Base-by-base conservation (phyloP, 2,113 vertebrate species). In the Grallaria varia region DNA sequence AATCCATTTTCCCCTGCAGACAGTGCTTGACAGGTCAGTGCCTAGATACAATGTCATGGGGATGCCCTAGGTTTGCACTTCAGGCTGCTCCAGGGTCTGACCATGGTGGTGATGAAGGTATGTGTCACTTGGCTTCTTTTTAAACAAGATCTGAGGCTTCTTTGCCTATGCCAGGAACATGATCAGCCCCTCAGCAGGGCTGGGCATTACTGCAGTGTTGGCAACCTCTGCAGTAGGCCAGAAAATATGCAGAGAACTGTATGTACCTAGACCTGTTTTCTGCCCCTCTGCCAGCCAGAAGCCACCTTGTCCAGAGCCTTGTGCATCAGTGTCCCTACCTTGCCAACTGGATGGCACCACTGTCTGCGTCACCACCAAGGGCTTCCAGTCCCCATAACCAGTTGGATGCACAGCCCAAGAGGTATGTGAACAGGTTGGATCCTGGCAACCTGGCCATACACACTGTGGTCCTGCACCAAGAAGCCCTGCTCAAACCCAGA, bases 271-370 rank as follows among this genome's bases (percentile, higher is more conserved):
- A 59, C 59, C 39, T 25, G 3, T 63, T 75, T 72, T 79, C 90
- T 82, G 42, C 9, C 27, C 33, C 9, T 90, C 18, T 0, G 4
- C 17, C 69, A 78, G 56, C 31, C 50, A n/a, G n/a, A 52, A 35
- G 17, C 28, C 1, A 2, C 69, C 4, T 22, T 62, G 39, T 21
- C 5, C 55, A 90, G 50, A 71, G 55, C 33, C 44, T 52, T 9
- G 15, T n/a, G 45, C 0, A 0, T 27, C 40, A 2, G n/a, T 4
- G 23, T 28, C 66, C 18, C 39, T 37, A 39, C 31, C 44, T 50
- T 0, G 0, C 44, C 86, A 83, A 58, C 49, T 67, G 52, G 40
- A 83, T 24, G 24, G 53, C 53, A 83, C 83, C 49, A 60, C 24
- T 37, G 44, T 64, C 44, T 33, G 23, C 50, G 62, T 13, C 31